Evolutionary conservation across 2,113 vertebrate species (phyloP), one percentile per base, ranked within the genome.

Genomic region (Morone chrysops): DNA sequence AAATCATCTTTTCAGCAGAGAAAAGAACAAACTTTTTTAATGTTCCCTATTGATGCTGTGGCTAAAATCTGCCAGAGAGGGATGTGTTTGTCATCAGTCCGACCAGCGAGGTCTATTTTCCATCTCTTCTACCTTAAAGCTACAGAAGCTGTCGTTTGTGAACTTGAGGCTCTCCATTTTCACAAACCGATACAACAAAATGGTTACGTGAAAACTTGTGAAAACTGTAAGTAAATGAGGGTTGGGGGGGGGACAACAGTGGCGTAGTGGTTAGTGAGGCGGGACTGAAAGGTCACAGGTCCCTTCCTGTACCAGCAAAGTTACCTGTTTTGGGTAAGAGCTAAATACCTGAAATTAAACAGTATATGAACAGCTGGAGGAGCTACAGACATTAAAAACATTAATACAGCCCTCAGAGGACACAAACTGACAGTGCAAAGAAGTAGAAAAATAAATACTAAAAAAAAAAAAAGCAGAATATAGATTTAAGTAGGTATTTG

Each of bases 391-490:
- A 71, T 63, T 81, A 54, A 90, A 89, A 86, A 87, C 75, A 68
- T 74, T 4, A 72, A 79, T 25, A 77, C 60, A 82, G 61, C 43
- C 65, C 38, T 78, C 56, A 51, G 48, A 82, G 47, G 66, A 84
- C 47, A 77, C 14, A 75, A 74, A 67, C 70, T 10, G 57, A 84
- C 80, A 84, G 76, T 77, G 84, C 59, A 83, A 84, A 73, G 61
- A 50, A 86, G 89, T 87, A 89, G 67, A 91, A 90, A 88, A 92
- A 91, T 89, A 90, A 86, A 92, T 89, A 90, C 75, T 74, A 78
- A 78, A 80, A 88, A 31, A 31, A 31, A 31, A 31, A 31, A n/a
- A 78, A 70, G 53, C 70, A 48, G 54, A 80, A 85, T 76, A 84
- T 73, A 81, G 59, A 79, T 85, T 80, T 53, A 50, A 45, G 36